Evolutionary conservation across 2,888 invertebrate genomes (phyloP).

Genomic region (Ischnura elegans): DNA sequence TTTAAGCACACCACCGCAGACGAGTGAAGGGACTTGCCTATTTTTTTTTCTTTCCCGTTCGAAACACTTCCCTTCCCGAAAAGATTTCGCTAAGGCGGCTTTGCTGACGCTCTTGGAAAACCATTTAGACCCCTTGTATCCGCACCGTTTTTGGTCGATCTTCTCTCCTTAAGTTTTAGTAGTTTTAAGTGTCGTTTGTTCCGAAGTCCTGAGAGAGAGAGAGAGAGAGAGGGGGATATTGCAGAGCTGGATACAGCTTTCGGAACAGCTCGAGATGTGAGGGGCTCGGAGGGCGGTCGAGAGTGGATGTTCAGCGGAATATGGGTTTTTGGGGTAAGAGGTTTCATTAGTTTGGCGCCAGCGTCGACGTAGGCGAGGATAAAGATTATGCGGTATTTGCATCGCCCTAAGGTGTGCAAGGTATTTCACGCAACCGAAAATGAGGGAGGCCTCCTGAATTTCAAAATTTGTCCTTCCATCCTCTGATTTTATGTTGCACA

Average conservation of each 20-base stretch:
- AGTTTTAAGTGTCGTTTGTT: conserved; percentile 30
- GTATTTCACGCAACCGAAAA: not conserved
- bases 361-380: not conserved
- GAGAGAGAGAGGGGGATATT: not conserved
- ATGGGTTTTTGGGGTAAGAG: not conserved
- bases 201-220: not conserved
- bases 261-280: not conserved
- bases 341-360: not conserved
- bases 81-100: not conserved
- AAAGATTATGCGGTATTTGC: conserved; percentile 6
- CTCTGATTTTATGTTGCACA: not conserved
- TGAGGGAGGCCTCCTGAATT: not conserved
- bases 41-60: not conserved
- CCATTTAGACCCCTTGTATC: conserved; percentile 18
- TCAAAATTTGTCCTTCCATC: not conserved
- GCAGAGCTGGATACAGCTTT: not conserved
- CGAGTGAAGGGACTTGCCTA: not conserved
- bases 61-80: not conserved
- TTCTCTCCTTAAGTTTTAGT: conserved; percentile 27
- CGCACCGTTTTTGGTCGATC: not conserved
- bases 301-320: not conserved
- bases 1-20: not conserved
- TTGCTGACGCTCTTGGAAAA: not conserved
- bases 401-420: not conserved
- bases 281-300: not conserved